Evolutionary conservation across 2,113 vertebrate genomes (phyloP).

Genomic region (Herpetotheres cachinnans): DNA sequence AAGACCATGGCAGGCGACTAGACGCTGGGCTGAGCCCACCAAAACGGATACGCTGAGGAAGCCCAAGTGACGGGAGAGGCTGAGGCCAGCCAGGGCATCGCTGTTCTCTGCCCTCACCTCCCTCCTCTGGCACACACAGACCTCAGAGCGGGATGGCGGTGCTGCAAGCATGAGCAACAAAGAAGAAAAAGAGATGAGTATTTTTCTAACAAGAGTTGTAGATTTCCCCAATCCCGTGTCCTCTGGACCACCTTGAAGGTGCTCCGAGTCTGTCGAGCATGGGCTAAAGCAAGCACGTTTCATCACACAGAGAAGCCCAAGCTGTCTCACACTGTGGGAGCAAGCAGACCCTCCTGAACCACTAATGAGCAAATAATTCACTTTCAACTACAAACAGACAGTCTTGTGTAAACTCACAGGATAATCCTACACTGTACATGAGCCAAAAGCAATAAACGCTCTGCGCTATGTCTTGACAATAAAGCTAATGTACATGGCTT

Average conservation of each 20-base stretch:
- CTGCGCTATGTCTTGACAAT: neutral
- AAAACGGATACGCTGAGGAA: fast-evolving
- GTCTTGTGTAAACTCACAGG: neutral
- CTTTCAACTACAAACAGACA: neutral
- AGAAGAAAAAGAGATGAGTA: no score
- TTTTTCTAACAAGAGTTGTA: neutral
- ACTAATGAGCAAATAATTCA: neutral
- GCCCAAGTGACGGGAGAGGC: neutral
- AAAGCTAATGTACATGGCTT: neutral
- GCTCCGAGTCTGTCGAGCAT: neutral
- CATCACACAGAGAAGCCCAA: neutral
- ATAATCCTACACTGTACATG: neutral
- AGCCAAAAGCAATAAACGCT: neutral
- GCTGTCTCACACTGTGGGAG: neutral
- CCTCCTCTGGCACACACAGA: neutral
- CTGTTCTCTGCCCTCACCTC: neutral
- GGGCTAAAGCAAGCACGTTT: neutral
- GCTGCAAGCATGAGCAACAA: neutral
- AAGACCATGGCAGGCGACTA: neutral
- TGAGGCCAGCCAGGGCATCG: neutral
- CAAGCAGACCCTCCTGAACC: neutral
- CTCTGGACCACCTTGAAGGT: neutral
- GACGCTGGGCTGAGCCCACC: neutral
- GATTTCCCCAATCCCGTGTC: neutral
- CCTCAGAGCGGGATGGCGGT: neutral